Base-by-base conservation (phyloP, 2,888 invertebrate genomes). In the Eupithecia subfuscata region DNA sequence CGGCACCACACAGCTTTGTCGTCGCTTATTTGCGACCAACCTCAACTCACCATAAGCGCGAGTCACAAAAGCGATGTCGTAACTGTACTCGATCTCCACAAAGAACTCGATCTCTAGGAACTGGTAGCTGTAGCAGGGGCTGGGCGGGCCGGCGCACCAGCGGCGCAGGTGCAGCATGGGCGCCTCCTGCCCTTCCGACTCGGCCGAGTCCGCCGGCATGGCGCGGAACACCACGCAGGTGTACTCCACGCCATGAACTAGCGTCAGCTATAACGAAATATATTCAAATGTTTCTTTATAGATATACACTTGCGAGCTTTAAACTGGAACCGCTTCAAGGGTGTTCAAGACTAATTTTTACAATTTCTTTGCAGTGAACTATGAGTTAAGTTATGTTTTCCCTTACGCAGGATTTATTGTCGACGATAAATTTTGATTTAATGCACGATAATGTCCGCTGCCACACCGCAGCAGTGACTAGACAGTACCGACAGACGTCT, bases 71-170 rank as follows among this genome's bases (percentile, higher is more conserved):
- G 22, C 40, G 14, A n/a, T 43, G 14, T 68, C 68, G 40, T 12
- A 43, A 22, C 18, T 43, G 3, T 40, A 88, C 0, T 45, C 14
- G 22, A 89, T 83, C 30, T 85, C 84, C 0, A 89, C 82, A 52
- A 80, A 85, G 71, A 89, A 89, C 18, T 87, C 79, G 3, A 89
- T 85, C 43, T 88, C 82, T 0, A 87, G 9, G 30, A 75, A 79
- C 5, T 87, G 84, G 22, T 81, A 81, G 0, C 83, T 83, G 64
- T 79, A 80, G 79, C 90, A 90, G 2, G 86, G 52, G 0, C 43
- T 69, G 0, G 45, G 52, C 0, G 82, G 70, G 0, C 83, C 82
- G 0, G 82, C 79, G 74, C 89, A 89, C 86, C 87, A 87, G 3
- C 88, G 82, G 0, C 80, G 75, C 0, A 90, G 78, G 1, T 71